phyloP scores from a whole-genome alignment of 2,888 invertebrate species.

The Sarcophaga variegata region DNA sequence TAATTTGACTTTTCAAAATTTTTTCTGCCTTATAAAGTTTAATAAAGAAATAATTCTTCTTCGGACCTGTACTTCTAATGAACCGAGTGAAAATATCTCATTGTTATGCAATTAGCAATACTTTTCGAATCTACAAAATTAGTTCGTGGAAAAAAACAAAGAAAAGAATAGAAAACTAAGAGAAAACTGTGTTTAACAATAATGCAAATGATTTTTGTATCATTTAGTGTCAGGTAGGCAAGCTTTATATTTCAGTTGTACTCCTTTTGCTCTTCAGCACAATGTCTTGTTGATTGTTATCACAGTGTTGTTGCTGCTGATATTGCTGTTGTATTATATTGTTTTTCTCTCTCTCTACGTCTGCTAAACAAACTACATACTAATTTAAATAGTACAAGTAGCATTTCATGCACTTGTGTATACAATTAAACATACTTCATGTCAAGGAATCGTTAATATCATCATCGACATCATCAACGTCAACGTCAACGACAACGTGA shows the following conservation, averaged over 20 bases:
- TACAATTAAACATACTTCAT: slow-evolving; percentile 32
- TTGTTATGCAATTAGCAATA: slow-evolving; percentile 70
- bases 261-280: neutral
- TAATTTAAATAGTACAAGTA: slow-evolving; percentile 46
- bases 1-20: no score
- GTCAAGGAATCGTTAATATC: slow-evolving; percentile 53
- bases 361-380: slow-evolving; percentile 41
- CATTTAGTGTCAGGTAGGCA: slow-evolving; percentile 49
- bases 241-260: neutral
- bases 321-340: slow-evolving; percentile 1
- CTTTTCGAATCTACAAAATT: slow-evolving; percentile 14
- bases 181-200: slow-evolving; percentile 12
- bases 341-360: neutral
- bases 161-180: slow-evolving; percentile 3
- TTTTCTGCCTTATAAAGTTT: neutral
- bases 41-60: neutral
- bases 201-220: slow-evolving; percentile 39
- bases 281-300: slow-evolving; percentile 6
- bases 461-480: slow-evolving; percentile 15
- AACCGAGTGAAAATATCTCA: slow-evolving; percentile 42
- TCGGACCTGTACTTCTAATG: slow-evolving; percentile 2
- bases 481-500: neutral
- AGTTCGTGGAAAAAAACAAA: slow-evolving; percentile 1
- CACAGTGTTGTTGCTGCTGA: neutral
- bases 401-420: neutral